Evolutionary conservation across 2,113 vertebrate species (phyloP).

Genomic region (Pelecanoides urinatrix): DNA sequence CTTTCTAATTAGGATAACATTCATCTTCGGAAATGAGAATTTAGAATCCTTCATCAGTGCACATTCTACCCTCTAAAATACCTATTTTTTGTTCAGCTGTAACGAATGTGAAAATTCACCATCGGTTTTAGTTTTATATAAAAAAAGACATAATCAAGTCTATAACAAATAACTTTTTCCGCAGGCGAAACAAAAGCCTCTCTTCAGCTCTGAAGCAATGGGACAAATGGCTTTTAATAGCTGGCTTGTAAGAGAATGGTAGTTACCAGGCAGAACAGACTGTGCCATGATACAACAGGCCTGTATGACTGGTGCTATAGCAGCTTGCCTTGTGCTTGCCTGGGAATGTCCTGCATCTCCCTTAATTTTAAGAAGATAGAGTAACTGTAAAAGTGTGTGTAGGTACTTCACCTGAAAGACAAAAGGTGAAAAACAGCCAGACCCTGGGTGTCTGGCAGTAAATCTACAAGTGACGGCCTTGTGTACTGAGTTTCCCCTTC

Average conservation of each 20-base stretch:
- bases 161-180: neutral
- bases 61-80: neutral
- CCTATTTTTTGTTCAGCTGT: neutral
- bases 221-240: neutral
- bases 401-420: neutral
- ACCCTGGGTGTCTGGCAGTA: neutral
- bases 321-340: neutral
- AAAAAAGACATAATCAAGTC: neutral
- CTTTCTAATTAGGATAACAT: neutral
- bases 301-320: neutral
- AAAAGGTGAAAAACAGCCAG: neutral
- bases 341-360: neutral
- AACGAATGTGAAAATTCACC: neutral
- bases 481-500: neutral
- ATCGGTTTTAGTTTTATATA: neutral
- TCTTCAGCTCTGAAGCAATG: neutral
- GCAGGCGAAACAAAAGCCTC: neutral
- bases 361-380: neutral
- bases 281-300: neutral
- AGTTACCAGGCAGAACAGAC: neutral
- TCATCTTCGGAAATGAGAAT: neutral
- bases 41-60: neutral
- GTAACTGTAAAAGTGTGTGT: neutral
- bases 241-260: neutral
- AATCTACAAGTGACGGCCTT: neutral